phyloP scores from a whole-genome alignment of 64 coral and sea anemone species.

The Stichodactyla mertensii region DNA sequence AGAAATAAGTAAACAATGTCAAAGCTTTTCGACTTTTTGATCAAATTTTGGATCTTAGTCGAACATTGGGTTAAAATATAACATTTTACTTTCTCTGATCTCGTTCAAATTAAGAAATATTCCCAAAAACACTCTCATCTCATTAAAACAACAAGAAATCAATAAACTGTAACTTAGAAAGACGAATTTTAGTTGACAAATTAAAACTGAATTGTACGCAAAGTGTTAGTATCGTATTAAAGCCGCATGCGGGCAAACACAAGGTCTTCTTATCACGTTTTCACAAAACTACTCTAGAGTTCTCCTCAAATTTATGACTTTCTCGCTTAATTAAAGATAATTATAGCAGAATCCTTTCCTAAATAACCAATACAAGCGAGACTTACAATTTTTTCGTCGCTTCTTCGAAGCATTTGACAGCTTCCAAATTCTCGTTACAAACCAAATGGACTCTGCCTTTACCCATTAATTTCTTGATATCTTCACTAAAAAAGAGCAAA shows the following conservation, averaged over 20 bases:
- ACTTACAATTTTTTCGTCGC: constrained; percentile 78
- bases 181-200: background rate
- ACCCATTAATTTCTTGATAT: constrained; percentile 75
- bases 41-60: background rate
- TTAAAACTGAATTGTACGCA: background rate
- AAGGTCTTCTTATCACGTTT: background rate
- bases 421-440: constrained; percentile 79
- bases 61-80: too few species aligned
- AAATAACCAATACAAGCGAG: background rate
- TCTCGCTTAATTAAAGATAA: background rate
- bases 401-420: constrained; percentile 95
- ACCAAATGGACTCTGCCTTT: constrained; percentile 69
- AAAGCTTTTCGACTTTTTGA: background rate
- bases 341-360: background rate
- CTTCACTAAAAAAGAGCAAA: constrained; percentile 56
- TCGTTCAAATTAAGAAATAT: background rate
- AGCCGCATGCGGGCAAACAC: background rate
- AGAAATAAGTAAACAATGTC: background rate
- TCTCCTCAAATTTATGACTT: background rate
- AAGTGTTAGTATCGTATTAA: background rate
- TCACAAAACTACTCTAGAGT: background rate
- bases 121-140: background rate
- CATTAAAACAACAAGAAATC: background rate
- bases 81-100: too few species aligned
- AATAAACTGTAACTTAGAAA: background rate